These are phyloP conservation scores for Elysia chlorotica DNA, from an alignment of 1,140 invertebrate species.

Conservation along the genomic window DNA sequence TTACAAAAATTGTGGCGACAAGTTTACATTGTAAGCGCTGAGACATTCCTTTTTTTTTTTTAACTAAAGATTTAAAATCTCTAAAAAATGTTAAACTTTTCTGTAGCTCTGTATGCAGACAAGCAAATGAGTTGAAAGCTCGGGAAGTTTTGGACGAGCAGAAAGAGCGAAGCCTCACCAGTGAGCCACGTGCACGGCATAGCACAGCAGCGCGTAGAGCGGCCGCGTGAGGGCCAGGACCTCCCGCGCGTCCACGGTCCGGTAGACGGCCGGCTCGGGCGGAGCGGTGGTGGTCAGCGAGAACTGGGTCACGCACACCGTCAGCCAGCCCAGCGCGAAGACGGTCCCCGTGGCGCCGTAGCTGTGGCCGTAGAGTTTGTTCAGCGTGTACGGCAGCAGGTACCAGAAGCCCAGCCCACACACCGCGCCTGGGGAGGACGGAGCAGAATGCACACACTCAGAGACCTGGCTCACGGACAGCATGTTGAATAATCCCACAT, in stretches of 20 bases:
- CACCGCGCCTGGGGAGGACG: slow-evolving; percentile 43
- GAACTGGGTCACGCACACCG: slow-evolving; percentile 58
- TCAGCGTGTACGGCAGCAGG: slow-evolving; percentile 49
- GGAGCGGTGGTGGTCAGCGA: slow-evolving; percentile 55
- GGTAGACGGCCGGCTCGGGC: slow-evolving; percentile 60
- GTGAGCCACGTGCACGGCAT: slow-evolving; percentile 43
- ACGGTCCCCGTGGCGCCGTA: slow-evolving; percentile 49
- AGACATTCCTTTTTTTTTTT: too few relatives aligned
- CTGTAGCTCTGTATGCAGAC: too few relatives aligned
- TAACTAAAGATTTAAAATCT: too few relatives aligned
- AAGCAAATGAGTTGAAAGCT: too few relatives aligned
- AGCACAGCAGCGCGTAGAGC: slow-evolving; percentile 53
- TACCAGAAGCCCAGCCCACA: slow-evolving; percentile 52
- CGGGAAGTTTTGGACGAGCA: too few relatives aligned
- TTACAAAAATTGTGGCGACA: too few relatives aligned
- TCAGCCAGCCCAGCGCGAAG: slow-evolving; percentile 59
- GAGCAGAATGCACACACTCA: too few relatives aligned
- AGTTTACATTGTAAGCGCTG: too few relatives aligned
- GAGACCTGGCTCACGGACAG: too few relatives aligned
- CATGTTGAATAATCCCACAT: too few relatives aligned
- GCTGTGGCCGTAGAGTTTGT: slow-evolving; percentile 41
- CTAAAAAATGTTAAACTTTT: too few relatives aligned
- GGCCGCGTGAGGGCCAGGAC: slow-evolving; percentile 54
- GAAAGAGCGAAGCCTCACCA: too few relatives aligned
- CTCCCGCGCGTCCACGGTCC: slow-evolving; percentile 58